phyloP scores from a whole-genome alignment of 1,140 invertebrate species.

The Drosophila subpulchrella region DNA sequence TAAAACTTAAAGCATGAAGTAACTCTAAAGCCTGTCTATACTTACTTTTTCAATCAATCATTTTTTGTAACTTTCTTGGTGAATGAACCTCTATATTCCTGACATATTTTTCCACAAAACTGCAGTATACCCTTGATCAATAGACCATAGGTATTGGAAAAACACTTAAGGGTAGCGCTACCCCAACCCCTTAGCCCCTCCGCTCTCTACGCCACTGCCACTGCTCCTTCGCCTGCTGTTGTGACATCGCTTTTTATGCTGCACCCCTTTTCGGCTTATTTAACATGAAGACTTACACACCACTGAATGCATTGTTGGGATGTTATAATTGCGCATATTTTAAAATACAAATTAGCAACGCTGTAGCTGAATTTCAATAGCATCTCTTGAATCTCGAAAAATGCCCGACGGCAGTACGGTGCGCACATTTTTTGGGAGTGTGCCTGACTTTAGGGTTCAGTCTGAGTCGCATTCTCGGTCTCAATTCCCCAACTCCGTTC shows the following conservation, averaged over 20 bases:
- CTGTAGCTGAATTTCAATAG: constrained; percentile 79
- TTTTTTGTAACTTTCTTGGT: no score
- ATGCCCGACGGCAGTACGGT: constrained; percentile 44
- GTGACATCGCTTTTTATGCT: constrained; percentile 51
- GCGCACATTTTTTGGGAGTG: constrained; percentile 49
- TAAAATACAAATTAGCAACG: constrained; percentile 83
- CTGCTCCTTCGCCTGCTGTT: constrained; percentile 61
- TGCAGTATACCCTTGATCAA: not conserved
- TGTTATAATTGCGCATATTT: constrained; percentile 82
- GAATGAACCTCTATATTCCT: no score
- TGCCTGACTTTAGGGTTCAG: constrained; percentile 57
- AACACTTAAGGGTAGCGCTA: constrained; percentile 68
- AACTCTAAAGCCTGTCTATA: no score
- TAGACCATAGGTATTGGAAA: constrained; percentile 9
- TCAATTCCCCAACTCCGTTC: constrained; percentile 17
- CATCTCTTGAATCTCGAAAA: constrained; percentile 35
- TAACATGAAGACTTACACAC: constrained; percentile 75
- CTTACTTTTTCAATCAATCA: no score
- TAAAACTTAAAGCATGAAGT: no score
- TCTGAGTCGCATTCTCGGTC: not conserved
- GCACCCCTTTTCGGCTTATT: constrained; percentile 73
- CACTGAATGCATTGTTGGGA: constrained; percentile 69
- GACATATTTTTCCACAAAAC: not conserved
- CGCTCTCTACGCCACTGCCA: not conserved
- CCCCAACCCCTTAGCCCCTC: not conserved